Base-by-base conservation (phyloP, 1,140 invertebrate species). In the Pseudachorutes palmiensis region DNA sequence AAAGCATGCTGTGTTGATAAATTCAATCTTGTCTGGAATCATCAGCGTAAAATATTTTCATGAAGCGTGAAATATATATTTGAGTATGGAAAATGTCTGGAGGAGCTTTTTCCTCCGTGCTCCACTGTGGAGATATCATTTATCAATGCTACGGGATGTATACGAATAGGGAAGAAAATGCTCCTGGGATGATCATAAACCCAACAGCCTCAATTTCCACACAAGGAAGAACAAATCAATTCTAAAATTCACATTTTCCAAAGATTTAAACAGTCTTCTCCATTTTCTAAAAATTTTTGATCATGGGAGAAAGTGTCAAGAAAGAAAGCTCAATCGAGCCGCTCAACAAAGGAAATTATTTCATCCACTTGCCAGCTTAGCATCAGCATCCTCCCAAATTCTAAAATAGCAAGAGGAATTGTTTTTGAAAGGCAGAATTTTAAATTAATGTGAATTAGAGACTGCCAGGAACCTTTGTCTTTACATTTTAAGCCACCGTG, bases 31-130 rank as follows among this genome's bases (percentile, higher is more conserved):
- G 51, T 55, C 51, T 14, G 24, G 24, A 55, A 55, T 55, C 51
- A 55, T 55, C 51, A 55, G 12, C 51, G 51, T 55, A 14, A 22
- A 55, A 55, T 55, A 55, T 55, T 55, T 55, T 55, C 51, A 55
- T 55, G 51, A 55, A 5, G 51, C 51, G 51, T 55, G 51, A 55
- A 55, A 55, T 55, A 55, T 55, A 5, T 24, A 41, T 41, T n/a
- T n/a, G n/a, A n/a, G n/a, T n/a, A n/a, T n/a, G n/a, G 36, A 45
- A 45, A 45, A 45, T 45, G 36, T 22, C 51, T 55, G 5, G 12
- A 24, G 5, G 24, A 55, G 24, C 9, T 14, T 9, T 41, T 19
- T 55, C 51, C 12, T 5, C 5, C 12, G 24, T 55, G 3, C 24
- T 22, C 51, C 12, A 55, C n/a, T n/a, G n/a, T n/a, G n/a, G n/a